Base-by-base conservation (phyloP, 2,797 vertebrate genomes). In the Synanceia verrucosa region DNA sequence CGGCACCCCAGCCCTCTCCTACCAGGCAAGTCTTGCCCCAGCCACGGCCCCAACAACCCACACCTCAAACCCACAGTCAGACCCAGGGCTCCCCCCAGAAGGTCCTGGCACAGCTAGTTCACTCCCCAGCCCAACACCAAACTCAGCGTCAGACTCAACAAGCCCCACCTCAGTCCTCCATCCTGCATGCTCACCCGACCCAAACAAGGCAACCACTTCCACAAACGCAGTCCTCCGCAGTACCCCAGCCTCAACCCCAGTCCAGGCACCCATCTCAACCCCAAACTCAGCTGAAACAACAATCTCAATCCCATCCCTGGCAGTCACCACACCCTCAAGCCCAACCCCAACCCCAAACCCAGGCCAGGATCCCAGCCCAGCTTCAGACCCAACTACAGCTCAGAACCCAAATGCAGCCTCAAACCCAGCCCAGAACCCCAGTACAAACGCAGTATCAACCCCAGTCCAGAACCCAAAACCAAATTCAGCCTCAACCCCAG, bases 201-300 rank as follows among this genome's bases (percentile, higher is more conserved):
- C 86, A 85, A 80, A 70, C 83, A 9, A 81, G 79, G 41, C 83
- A 79, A 43, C 59, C 76, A 16, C 79, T 72, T 26, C 51, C 66
- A 8, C 84, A 82, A n/a, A 57, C 64, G 16, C 87, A 77, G 31
- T 56, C 81, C 21, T 36, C 83, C 4, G 52, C 80, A 24, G n/a
- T 62, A 2, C 47, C 51, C 7, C 86, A 85, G 36, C 60, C 76
- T 52, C 80, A 83, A 46, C 14, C 64, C 16, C 81, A 81, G 24
- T 36, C 76, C 12, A 84, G 71, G 21, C 72, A 75, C 19, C 39
- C 52, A 0, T 56, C 82, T 33, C 87, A 88, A 60, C 53, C 60
- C 41, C 83, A 76, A 18, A 50, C 50, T 10, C 88, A 81, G 36
- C 59, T 76, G 24, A 83, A 80, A 63, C 72, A 77, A 6, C 87